Evolutionary conservation across 1,140 invertebrate genomes (phyloP).

Genomic region (Drosophila sproati): DNA sequence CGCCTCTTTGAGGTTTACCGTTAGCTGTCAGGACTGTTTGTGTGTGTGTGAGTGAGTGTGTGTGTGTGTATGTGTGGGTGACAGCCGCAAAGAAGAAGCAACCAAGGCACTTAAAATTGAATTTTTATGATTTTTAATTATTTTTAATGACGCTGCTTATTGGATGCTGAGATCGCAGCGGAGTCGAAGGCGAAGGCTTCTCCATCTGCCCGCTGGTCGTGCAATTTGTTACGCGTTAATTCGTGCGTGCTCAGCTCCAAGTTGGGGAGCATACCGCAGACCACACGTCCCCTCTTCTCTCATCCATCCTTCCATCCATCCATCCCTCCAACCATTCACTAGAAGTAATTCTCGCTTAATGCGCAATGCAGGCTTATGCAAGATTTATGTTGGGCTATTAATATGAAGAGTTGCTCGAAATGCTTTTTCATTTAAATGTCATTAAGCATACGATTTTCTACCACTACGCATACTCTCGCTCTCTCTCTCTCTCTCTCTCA

Average conservation of each 20-base stretch:
- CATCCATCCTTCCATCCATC: background rate
- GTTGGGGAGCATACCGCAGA: conserved; percentile 34
- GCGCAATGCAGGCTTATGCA: conserved; percentile 79
- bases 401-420: conserved; percentile 81
- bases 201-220: conserved; percentile 45
- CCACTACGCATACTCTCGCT: conserved; percentile 15
- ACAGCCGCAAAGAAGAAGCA: conserved; percentile 49
- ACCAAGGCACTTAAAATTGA: conserved; percentile 75
- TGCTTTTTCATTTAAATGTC: conserved; percentile 81
- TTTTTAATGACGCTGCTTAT: conserved; percentile 83
- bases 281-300: background rate
- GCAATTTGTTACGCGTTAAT: conserved; percentile 82
- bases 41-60: conserved; percentile 27
- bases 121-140: conserved; percentile 84
- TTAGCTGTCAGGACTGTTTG: conserved; percentile 55
- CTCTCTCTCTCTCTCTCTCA: conserved; percentile 3
- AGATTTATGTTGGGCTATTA: conserved; percentile 76
- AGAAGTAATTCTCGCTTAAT: conserved; percentile 76
- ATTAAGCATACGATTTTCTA: conserved; percentile 77
- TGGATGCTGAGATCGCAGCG: conserved; percentile 19
- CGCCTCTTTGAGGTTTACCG: conserved; percentile 46
- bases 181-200: background rate
- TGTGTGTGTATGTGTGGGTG: conserved; percentile 32
- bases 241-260: conserved; percentile 78
- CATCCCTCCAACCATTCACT: background rate